A percentile compares a stretch with the other conserved stretches of the same genome.
phyloP scores from a whole-genome alignment of 1,140 invertebrate species.

The Bombus impatiens region DNA sequence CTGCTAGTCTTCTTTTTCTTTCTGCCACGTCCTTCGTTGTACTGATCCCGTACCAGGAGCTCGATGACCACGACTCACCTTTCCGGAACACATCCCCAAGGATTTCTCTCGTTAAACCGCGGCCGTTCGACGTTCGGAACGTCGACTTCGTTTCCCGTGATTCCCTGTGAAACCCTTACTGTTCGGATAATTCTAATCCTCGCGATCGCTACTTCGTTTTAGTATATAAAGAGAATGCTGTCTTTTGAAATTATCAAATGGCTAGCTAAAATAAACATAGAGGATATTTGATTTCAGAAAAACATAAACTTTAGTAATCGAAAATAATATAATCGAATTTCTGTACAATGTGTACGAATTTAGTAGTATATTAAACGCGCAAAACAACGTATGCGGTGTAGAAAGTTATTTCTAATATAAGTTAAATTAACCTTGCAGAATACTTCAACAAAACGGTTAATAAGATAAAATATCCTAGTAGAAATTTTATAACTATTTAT shows the following conservation, averaged over 20 bases:
- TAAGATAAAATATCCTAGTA: background rate
- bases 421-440: background rate
- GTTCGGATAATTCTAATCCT: background rate
- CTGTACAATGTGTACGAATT: background rate
- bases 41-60: slow-evolving; percentile 24
- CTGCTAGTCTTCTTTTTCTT: background rate
- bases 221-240: background rate
- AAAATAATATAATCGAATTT: too few relatives aligned
- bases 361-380: background rate
- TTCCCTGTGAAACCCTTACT: background rate
- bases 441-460: background rate
- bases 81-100: background rate
- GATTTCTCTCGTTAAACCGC: slow-evolving; percentile 34
- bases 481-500: background rate
- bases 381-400: background rate
- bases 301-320: background rate
- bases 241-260: background rate
- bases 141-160: slow-evolving; percentile 7
- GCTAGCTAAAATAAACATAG: background rate
- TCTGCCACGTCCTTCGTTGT: background rate
- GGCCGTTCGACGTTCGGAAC: background rate
- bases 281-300: background rate
- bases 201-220: background rate
- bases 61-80: slow-evolving; percentile 11
- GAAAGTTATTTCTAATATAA: background rate